Evolutionary conservation across 2,797 vertebrate genomes (phyloP), one percentile per base, ranked within the genome.

Genomic region (Notolabrus celidotus): DNA sequence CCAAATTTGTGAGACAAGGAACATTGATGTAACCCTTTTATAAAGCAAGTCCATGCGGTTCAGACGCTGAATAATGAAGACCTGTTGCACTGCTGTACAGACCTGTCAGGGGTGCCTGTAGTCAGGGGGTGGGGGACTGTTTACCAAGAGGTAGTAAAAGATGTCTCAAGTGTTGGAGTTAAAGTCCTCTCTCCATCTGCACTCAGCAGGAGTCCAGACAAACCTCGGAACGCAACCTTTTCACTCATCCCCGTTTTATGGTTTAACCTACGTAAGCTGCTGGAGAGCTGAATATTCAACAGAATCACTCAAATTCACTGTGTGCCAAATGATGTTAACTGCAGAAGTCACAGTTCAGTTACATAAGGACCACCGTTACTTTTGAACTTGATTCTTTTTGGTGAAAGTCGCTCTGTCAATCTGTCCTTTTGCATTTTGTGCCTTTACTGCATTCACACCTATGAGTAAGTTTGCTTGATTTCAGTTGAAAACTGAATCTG

Each of bases 61-160:
- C 46, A 67, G 41, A 59, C 7, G n/a, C 45, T 46, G 12, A 8
- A 29, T 25, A n/a, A 58, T 58, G 56, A 54, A 29, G 54, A 70
- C 49, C 54, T 50, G 61, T 15, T 27, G 56, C 49, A 11, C 53
- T 9, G n/a, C 57, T 45, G 56, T 8, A 55, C 55, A 64, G 59
- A 76, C 52, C 61, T 59, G 67, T 65, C 68, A 59, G 64, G 33
- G 39, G 62, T 70, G 67, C 67, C 74, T 68, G 59, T 43, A 11
- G 74, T 64, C 20, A 49, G 47, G 25, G 67, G 14, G 47, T 6
- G 0, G 62, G 41, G 20, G 62, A 39, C 55, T 87, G 79, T 90
- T 92, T 90, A 86, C 80, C 61, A 34, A 83, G 74, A 52, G 52
- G 74, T 51, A 74, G 77, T 94, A 90, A 92, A 92, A 79, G 50